phyloP scores from a whole-genome alignment of 2,113 vertebrate species.

The Dolichotis patagonum region DNA sequence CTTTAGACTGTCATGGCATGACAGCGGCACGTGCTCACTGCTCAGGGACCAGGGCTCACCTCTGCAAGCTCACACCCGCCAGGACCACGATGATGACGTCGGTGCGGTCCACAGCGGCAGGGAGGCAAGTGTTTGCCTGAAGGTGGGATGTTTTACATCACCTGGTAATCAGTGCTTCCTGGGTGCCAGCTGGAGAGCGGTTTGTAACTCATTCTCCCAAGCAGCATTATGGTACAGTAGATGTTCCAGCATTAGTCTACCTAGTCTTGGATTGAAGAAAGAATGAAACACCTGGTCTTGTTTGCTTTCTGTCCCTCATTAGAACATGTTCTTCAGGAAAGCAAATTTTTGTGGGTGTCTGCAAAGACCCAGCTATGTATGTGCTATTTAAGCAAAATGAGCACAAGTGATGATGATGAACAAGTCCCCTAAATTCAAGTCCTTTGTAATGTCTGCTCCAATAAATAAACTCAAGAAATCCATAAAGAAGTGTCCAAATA shows the following conservation, averaged over 20 bases:
- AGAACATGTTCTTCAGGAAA: neutral
- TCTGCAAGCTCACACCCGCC: neutral
- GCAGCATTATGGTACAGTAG: neutral
- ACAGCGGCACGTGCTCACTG: neutral
- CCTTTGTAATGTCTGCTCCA: too few relatives aligned
- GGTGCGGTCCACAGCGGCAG: fast-evolving
- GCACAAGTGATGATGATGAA: neutral
- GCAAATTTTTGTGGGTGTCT: neutral
- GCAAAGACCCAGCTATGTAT: neutral
- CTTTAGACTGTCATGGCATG: neutral
- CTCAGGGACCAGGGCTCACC: neutral
- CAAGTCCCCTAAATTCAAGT: neutral
- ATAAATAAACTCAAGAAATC: too few relatives aligned
- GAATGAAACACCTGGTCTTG: neutral
- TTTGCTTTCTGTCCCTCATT: neutral
- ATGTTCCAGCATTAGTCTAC: neutral
- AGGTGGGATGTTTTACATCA: too few relatives aligned
- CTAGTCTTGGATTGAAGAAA: neutral
- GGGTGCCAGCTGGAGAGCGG: neutral
- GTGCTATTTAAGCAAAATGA: neutral
- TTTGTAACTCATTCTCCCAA: neutral
- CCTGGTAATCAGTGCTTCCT: neutral
- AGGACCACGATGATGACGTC: fast-evolving
- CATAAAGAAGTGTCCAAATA: neutral
- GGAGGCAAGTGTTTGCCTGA: neutral